Conservation (phyloP, 2,888 invertebrate species). For the Pseudococcus jackbeardsleyi region DNA sequence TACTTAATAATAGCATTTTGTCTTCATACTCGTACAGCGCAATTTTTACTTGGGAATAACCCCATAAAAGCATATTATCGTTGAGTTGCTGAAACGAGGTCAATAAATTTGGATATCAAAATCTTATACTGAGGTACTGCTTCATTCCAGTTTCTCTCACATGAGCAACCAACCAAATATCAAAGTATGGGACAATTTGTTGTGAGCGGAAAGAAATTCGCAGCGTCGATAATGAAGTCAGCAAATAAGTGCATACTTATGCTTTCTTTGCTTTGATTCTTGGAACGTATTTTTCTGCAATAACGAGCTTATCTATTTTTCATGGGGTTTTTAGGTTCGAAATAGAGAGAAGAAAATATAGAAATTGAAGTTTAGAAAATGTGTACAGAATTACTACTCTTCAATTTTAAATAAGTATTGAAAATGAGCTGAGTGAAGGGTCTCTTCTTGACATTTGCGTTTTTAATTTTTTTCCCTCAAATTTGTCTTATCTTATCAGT, state of each 20-base stretch:
- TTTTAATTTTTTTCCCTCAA: no score
- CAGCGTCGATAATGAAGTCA: neutral
- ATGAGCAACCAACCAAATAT: neutral
- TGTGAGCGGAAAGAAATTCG: neutral
- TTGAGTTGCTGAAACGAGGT: constrained; percentile 7
- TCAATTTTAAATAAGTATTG: no score
- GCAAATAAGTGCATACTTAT: neutral
- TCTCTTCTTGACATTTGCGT: no score
- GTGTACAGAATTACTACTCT: no score
- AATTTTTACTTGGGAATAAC: neutral
- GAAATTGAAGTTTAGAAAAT: no score
- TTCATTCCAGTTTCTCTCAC: neutral
- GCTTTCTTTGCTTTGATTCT: neutral
- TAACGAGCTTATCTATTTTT: no score
- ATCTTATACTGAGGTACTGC: neutral
- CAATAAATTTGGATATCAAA: constrained; percentile 1
- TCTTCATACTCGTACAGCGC: neutral
- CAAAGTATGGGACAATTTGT: neutral
- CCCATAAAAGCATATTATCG: neutral
- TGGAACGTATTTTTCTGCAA: no score
- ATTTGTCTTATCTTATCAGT: no score
- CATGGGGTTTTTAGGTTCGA: no score
- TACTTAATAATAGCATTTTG: constrained; percentile 17
- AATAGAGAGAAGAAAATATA: no score
- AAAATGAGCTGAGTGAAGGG: no score